phyloP scores from a whole-genome alignment of 2,113 vertebrate species.

The Otolemur garnettii region DNA sequence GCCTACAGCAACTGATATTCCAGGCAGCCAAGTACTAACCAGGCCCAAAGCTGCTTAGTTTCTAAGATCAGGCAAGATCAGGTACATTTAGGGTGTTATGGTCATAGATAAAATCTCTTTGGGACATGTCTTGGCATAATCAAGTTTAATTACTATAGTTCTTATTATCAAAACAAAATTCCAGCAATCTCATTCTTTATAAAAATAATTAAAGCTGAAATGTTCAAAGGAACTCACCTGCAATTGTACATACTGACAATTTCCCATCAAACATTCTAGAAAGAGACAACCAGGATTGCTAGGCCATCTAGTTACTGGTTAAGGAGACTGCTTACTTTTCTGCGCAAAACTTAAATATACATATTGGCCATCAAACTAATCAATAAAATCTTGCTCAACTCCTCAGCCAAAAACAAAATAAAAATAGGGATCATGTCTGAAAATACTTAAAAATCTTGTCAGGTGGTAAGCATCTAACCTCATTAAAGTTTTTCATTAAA shows the following conservation, averaged over 20 bases:
- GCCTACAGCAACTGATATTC: neutral
- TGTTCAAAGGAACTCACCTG: constrained; percentile 90
- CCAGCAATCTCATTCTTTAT: neutral
- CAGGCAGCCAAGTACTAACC: neutral
- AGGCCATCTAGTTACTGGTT: constrained; percentile 92
- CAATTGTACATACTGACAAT: constrained; percentile 96
- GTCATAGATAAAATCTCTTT: neutral
- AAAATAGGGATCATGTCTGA: neutral
- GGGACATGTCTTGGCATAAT: neutral
- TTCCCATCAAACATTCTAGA: constrained; percentile 96
- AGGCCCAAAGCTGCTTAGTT: neutral
- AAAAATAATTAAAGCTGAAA: neutral
- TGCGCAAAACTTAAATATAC: neutral
- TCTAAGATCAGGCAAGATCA: neutral
- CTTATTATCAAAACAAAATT: neutral
- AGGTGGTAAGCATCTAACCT: neutral
- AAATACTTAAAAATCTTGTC: neutral
- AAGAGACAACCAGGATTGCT: constrained; percentile 95
- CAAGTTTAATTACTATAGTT: neutral
- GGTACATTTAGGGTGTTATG: neutral
- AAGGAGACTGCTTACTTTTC: constrained; percentile 83
- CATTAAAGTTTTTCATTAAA: constrained; percentile 14
- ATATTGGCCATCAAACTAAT: neutral
- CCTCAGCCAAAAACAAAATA: neutral
- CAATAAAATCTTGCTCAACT: constrained; percentile 31